phyloP scores from a whole-genome alignment of 2,797 vertebrate species.

The Eospalax fontanierii region DNA sequence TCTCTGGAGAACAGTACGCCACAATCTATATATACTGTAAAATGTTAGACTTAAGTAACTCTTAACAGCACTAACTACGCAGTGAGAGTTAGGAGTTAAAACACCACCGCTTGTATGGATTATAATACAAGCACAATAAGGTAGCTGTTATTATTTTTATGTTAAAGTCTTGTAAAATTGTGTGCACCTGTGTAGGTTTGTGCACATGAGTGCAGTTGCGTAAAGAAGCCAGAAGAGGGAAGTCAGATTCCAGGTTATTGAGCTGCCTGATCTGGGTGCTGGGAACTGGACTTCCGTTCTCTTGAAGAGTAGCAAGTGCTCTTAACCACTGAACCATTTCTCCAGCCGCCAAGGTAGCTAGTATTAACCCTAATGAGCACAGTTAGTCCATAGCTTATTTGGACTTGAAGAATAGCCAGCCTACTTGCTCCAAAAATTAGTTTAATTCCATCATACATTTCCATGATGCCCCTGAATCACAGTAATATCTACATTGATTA shows the following conservation, averaged over 20 bases:
- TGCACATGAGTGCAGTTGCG: background rate
- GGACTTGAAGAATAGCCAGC: background rate
- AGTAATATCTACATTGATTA: slow-evolving; percentile 5
- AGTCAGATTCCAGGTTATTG: background rate
- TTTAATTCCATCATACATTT: background rate
- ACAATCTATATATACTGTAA: slow-evolving; percentile 61
- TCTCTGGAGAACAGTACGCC: background rate
- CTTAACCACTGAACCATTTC: background rate
- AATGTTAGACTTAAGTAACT: slow-evolving; percentile 65
- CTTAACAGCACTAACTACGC: background rate
- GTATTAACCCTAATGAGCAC: background rate
- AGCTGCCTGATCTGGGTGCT: background rate
- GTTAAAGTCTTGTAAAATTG: background rate
- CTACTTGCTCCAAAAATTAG: slow-evolving; percentile 5
- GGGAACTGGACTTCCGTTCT: background rate
- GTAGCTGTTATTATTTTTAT: background rate
- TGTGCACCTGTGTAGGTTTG: background rate
- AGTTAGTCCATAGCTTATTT: slow-evolving; percentile 35
- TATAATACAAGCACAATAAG: background rate
- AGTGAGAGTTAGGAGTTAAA: background rate
- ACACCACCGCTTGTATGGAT: background rate
- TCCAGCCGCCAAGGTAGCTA: background rate
- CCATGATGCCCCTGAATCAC: background rate
- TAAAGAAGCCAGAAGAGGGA: background rate
- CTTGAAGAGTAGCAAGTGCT: background rate